Evolutionary conservation across 2,113 vertebrate genomes (phyloP).

Genomic region (Steatornis caripensis): DNA sequence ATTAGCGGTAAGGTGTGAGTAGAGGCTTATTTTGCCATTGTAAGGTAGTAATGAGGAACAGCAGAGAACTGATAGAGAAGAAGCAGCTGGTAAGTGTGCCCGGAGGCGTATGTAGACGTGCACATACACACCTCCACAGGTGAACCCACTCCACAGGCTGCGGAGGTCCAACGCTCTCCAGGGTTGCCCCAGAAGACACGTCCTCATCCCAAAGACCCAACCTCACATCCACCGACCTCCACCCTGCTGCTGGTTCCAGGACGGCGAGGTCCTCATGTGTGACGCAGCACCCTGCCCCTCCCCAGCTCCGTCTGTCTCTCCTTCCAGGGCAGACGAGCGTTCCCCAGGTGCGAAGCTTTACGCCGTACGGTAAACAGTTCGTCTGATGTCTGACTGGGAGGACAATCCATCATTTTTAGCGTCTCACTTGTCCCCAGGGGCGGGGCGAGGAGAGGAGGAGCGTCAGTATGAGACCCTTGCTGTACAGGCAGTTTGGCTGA

Average conservation of each 20-base stretch:
- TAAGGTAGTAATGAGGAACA: not conserved
- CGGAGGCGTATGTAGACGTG: not conserved
- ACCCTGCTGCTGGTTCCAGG: not conserved
- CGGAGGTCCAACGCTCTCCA: fast-evolving
- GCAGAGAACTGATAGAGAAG: too few species aligned
- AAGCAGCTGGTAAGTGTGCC: too few species aligned
- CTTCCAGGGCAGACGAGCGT: not conserved
- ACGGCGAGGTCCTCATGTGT: fast-evolving
- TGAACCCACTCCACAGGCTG: not conserved
- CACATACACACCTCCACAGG: fast-evolving
- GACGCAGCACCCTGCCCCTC: not conserved
- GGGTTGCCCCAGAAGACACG: not conserved
- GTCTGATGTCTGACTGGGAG: not conserved
- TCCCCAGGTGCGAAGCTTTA: not conserved
- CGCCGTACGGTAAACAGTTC: not conserved
- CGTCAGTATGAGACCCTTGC: not conserved
- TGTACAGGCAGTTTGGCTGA: not conserved
- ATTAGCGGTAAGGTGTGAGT: not conserved
- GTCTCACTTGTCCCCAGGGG: not conserved
- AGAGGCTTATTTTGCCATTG: not conserved
- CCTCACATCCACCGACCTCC: too few species aligned
- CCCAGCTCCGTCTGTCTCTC: not conserved
- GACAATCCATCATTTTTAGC: conserved; percentile 34
- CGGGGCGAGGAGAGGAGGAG: not conserved
- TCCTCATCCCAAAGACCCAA: not conserved